These are phyloP conservation scores for Nematopogon swammerdamellus DNA, from an alignment of 2,888 invertebrate genomes.

Conservation along the genomic window DNA sequence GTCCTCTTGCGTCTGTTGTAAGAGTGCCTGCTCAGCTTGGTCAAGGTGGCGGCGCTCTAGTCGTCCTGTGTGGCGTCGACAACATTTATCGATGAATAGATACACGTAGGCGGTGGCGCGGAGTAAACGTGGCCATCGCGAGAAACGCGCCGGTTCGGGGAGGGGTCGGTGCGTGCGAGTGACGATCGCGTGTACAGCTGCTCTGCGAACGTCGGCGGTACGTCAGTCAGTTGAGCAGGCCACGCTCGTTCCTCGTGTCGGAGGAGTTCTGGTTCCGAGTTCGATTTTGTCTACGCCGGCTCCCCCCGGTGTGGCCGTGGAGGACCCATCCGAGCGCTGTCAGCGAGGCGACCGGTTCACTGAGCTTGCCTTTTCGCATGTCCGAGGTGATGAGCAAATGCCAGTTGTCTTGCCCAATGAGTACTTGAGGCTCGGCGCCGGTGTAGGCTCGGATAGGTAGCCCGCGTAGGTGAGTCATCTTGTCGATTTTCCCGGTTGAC, in stretches of 20 bases:
- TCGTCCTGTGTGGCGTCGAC: not conserved
- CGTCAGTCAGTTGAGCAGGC: constrained; percentile 1
- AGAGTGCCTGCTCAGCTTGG: not conserved
- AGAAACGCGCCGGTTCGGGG: not conserved
- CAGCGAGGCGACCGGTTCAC: not conserved
- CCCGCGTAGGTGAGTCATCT: not conserved
- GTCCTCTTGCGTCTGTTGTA: not conserved
- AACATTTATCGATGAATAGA: not conserved
- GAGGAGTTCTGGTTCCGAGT: constrained; percentile 7
- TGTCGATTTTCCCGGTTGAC: not conserved
- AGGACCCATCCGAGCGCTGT: not conserved
- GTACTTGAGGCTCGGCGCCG: not conserved
- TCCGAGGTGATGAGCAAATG: not conserved
- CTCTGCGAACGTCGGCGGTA: not conserved
- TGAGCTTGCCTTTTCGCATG: not conserved
- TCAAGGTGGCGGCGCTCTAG: not conserved
- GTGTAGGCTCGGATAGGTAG: not conserved
- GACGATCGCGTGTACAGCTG: not conserved
- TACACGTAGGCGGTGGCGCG: not conserved
- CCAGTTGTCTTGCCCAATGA: constrained; percentile 1
- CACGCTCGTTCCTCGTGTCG: not conserved
- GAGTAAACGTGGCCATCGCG: not conserved
- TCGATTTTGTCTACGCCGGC: not conserved
- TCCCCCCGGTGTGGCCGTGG: not conserved
- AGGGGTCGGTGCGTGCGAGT: not conserved